A percentile compares a stretch with the other conserved stretches of the same genome.
These are phyloP conservation scores for Leucophenga varia DNA, from an alignment of 1,140 invertebrate species.

Conservation along the genomic window DNA sequence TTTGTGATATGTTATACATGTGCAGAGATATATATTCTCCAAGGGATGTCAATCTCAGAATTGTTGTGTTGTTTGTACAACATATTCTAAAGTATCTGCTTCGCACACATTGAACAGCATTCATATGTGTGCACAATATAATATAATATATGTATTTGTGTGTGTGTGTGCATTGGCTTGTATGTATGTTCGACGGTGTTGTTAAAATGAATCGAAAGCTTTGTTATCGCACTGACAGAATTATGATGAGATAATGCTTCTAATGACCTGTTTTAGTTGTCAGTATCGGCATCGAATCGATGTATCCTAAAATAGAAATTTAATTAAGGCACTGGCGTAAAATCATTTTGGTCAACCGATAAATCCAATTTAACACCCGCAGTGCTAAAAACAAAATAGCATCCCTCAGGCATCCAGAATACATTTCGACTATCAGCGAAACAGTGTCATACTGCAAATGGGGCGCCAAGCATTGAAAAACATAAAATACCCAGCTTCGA, in stretches of 20 bases:
- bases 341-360: slow-evolving; percentile 41
- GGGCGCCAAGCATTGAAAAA: no score
- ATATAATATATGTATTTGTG: slow-evolving; percentile 13
- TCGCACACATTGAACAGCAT: neutral
- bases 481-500: no score
- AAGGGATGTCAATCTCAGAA: slow-evolving; percentile 30
- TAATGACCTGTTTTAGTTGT: slow-evolving; percentile 46
- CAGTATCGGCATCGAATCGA: slow-evolving; percentile 32
- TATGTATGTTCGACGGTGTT: no score
- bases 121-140: slow-evolving; percentile 10
- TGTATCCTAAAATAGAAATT: slow-evolving; percentile 39
- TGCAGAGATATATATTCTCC: slow-evolving; percentile 7
- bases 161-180: neutral
- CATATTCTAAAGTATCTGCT: slow-evolving; percentile 29
- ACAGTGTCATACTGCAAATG: no score
- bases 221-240: slow-evolving; percentile 40
- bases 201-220: slow-evolving; percentile 39
- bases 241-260: slow-evolving; percentile 45
- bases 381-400: slow-evolving; percentile 33
- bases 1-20: no score
- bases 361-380: slow-evolving; percentile 40
- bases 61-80: slow-evolving; percentile 24
- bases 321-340: slow-evolving; percentile 34
- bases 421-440: no score
- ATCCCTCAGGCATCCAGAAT: slow-evolving; percentile 27